Conservation (phyloP, 2,888 invertebrate species). For the Ptycholaimellus sp. region DNA sequence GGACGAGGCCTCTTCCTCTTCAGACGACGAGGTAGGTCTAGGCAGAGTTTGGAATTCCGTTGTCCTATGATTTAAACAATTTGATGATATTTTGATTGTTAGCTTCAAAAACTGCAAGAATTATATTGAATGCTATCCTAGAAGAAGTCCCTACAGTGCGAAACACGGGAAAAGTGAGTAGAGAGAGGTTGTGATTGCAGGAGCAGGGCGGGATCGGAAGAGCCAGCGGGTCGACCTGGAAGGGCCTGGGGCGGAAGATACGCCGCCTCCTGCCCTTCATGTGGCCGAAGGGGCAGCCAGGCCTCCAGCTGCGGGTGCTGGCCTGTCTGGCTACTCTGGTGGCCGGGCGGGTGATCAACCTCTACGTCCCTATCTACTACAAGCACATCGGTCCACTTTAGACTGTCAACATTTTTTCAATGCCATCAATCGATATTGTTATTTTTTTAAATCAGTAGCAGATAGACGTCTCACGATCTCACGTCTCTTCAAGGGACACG, state of each 20-base stretch:
- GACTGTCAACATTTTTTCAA: neutral
- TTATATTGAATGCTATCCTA: too few relatives aligned
- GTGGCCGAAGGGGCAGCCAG: conserved; percentile 60
- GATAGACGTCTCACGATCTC: too few relatives aligned
- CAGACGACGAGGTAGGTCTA: neutral
- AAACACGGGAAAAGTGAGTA: too few relatives aligned
- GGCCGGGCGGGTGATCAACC: conserved; percentile 58
- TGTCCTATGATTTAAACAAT: too few relatives aligned
- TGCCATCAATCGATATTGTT: neutral
- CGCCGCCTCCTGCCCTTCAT: conserved; percentile 41
- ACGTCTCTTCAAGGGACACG: too few relatives aligned
- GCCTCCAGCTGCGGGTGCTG: conserved; percentile 55
- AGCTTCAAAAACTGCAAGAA: too few relatives aligned
- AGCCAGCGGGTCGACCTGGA: conserved; percentile 14
- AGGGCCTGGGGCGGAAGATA: conserved; percentile 14
- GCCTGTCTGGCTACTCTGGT: conserved; percentile 52
- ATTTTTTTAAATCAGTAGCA: conserved; percentile 3
- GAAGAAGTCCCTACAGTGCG: too few relatives aligned
- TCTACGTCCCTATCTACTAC: conserved; percentile 74
- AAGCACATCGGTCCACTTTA: conserved; percentile 53
- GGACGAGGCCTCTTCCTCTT: neutral
- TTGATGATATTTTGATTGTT: too few relatives aligned
- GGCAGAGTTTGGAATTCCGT: too few relatives aligned
- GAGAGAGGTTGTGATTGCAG: too few relatives aligned
- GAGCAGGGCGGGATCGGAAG: too few relatives aligned